phyloP scores from a whole-genome alignment of 2,888 invertebrate species.

The Euspilapteryx auroguttella region DNA sequence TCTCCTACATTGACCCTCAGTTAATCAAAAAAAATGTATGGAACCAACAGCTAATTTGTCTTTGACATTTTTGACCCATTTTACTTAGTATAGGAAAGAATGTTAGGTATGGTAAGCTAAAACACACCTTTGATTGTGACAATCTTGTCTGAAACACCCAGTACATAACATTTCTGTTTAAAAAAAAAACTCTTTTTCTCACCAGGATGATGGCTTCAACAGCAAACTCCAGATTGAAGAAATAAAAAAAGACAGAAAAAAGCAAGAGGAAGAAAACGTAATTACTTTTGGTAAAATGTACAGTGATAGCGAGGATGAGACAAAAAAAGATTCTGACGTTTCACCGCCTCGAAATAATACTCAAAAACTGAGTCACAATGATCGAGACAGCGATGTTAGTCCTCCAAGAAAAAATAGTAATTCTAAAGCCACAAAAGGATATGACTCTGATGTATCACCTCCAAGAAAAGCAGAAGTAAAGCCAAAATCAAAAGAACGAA shows the following conservation, averaged over 20 bases:
- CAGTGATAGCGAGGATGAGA: constrained; percentile 47
- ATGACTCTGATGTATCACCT: constrained; percentile 15
- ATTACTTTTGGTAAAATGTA: constrained; percentile 51
- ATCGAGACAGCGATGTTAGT: constrained; percentile 34
- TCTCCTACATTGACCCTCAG: too few species aligned
- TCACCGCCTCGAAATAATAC: constrained; percentile 15
- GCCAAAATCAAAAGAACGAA: background rate
- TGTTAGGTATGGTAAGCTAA: too few species aligned
- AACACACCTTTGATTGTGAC: too few species aligned
- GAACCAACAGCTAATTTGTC: too few species aligned
- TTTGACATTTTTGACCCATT: too few species aligned
- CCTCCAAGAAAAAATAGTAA: constrained; percentile 20
- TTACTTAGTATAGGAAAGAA: too few species aligned
- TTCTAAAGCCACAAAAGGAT: constrained; percentile 4
- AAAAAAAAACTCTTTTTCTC: background rate
- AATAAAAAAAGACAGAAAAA: constrained; percentile 33
- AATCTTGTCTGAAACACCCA: too few species aligned
- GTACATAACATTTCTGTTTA: too few species aligned
- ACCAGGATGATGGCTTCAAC: constrained; percentile 50
- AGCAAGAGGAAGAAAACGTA: constrained; percentile 41
- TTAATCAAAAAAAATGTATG: too few species aligned
- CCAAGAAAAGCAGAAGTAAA: constrained; percentile 2
- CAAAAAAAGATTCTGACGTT: constrained; percentile 23
- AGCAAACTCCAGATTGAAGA: constrained; percentile 45
- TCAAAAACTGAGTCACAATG: constrained; percentile 7